Evolutionary conservation across 2,113 vertebrate species (phyloP), one percentile per base, ranked within the genome.

Genomic region (Anoura caudifer): DNA sequence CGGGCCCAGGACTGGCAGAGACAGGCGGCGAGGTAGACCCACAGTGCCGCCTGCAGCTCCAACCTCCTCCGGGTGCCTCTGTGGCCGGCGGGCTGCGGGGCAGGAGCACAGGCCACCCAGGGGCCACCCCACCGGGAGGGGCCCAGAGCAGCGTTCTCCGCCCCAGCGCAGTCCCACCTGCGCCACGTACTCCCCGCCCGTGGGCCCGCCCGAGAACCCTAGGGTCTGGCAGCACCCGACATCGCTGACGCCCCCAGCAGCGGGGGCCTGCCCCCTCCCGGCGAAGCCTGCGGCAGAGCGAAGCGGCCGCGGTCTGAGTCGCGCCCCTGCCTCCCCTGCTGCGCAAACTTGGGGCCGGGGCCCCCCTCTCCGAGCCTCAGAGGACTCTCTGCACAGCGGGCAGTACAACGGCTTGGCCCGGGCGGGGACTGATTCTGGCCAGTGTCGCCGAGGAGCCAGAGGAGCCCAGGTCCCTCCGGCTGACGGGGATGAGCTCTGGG

Each of bases 1-100:
- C 63, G 41, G 52, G 77, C 63, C 43, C 33, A 10, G 12, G 61
- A 2, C 1, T 0, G 47, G 79, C n/a, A 50, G 67, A 8, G 22
- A 31, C 0, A 2, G 61, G 22, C 0, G 3, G 15, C 13, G 2
- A 13, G 41, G 19, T 20, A n/a, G 5, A 0, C 16, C 59, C 1
- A 8, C 0, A 43, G 61, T 20, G 6, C 8, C 67, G n/a, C 13
- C 17, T 3, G 54, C n/a, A 36, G 56, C 45, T 47, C 45, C 24
- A 1, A 1, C 0, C 28, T 5, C 4, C 4, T 26, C 41, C 36
- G 43, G 26, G 67, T 10, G 9, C 36, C 36, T 22, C 41, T 12
- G 2, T 1, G 1, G 13, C 54, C 12, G 50, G 13, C 54, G 11
- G 50, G 50, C 63, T 59, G 10, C 3, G 81, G 28, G 17, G 11